Evolutionary conservation across 2,113 vertebrate species (phyloP).

Genomic region (Gallinago undulata): DNA sequence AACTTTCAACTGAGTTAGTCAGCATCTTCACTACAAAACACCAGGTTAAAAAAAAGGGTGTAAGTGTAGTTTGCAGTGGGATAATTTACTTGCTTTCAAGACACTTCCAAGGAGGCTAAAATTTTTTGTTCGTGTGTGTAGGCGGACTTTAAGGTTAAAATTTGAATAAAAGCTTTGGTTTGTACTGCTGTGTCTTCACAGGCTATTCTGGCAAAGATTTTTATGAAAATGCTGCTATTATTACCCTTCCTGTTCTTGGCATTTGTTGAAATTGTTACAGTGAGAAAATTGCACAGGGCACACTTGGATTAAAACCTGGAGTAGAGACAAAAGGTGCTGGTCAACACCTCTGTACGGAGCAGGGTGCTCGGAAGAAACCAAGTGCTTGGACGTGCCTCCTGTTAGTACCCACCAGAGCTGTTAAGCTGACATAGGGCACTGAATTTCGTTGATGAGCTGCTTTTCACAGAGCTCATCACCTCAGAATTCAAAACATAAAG

Average conservation of each 20-base stretch:
- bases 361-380: not conserved
- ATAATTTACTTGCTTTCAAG: not conserved
- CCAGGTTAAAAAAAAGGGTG: not conserved
- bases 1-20: slow-evolving; percentile 34
- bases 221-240: not conserved
- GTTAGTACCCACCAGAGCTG: not conserved
- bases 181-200: not conserved
- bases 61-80: not conserved
- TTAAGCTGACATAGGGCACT: not conserved
- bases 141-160: not conserved
- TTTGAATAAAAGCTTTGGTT: not conserved
- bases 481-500: slow-evolving; percentile 11
- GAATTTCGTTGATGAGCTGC: not conserved
- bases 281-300: not conserved
- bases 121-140: not conserved
- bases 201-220: not conserved
- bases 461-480: slow-evolving; percentile 13
- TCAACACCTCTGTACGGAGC: not conserved
- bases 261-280: not conserved
- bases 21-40: not conserved
- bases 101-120: not conserved
- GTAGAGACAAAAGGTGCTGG: not conserved
- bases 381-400: not conserved
- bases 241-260: not conserved
- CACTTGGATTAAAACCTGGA: not conserved